Base-by-base conservation (phyloP, 1,140 invertebrate genomes). In the Cyphomyrmex costatus region DNA sequence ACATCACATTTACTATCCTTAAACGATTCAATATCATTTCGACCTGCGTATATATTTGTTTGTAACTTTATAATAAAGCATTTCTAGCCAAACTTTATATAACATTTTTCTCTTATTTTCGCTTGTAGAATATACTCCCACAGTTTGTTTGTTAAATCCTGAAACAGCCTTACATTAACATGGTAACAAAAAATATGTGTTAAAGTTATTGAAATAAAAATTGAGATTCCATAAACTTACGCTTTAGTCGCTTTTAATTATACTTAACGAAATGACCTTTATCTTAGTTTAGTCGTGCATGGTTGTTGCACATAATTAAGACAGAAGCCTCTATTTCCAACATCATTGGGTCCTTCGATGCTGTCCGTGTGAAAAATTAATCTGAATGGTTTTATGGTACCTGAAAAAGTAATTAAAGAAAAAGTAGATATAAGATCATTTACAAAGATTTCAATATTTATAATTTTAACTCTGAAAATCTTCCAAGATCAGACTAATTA, bases 251-350 rank as follows among this genome's bases (percentile, higher is more conserved):
- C n/a, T 10, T 76, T 21, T 12, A n/a, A 49, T 49, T 51, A 56
- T 60, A 46, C 19, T 30, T 33, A 46, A 51, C 21, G 0, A n/a
- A 16, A 83, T 82, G 19, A 3, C 58, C 7, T 58, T 89, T 60
- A 90, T 85, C 76, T 70, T 19, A 93, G 77, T 61, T 92, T 93
- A 21, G 92, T 97, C 60, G 97, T 98, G 91, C 98, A 98, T 0
- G 97, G 97, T 91, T 98, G 97, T 93, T 98, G 98, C 3, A 98
- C 96, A 89, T 97, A 98, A 92, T 98, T 97, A 1, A 98, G 93
- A 88, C 97, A 98, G 91, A 98, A 98, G 3, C 98, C 98, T 87
- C 97, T 95, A 92, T 98, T 98, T 63, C 96, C 97, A 0, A 96
- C 94, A 88, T 98, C 97, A 3, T 96, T 96, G 0, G 97, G 97